Evolutionary conservation across 2,888 invertebrate species (phyloP).

Genomic region (Exephanes ischioxanthus): DNA sequence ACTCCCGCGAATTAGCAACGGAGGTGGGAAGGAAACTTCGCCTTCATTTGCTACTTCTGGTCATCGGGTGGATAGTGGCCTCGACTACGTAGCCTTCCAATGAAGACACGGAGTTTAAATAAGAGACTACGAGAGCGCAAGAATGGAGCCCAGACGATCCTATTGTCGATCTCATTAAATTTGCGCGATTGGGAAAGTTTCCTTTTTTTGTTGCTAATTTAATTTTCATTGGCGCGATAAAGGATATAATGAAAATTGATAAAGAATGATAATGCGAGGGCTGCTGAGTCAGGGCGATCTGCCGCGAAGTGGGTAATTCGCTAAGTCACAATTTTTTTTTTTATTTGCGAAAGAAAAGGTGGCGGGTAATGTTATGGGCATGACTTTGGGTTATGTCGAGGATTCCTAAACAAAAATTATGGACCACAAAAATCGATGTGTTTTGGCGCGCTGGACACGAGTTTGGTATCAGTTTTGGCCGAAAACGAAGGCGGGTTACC

Average conservation of each 20-base stretch:
- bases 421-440: background rate
- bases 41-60: slow-evolving; percentile 67
- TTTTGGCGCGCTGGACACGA: background rate
- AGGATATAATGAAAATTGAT: background rate
- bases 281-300: background rate
- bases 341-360: too few relatives aligned
- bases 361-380: too few relatives aligned
- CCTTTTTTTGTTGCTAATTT: slow-evolving; percentile 44
- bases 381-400: background rate
- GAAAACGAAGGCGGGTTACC: background rate
- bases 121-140: slow-evolving; percentile 38
- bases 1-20: slow-evolving; percentile 70
- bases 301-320: background rate
- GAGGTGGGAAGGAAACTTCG: slow-evolving; percentile 62
- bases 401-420: background rate
- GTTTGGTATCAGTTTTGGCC: background rate
- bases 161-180: slow-evolving; percentile 48
- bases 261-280: slow-evolving; percentile 3
- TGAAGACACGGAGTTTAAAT: slow-evolving; percentile 32
- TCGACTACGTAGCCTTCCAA: slow-evolving; percentile 10
- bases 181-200: slow-evolving; percentile 39
- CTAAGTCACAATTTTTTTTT: background rate
- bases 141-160: slow-evolving; percentile 7
- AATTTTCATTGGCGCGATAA: slow-evolving; percentile 30
- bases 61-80: slow-evolving; percentile 33